A percentile compares a stretch with the other conserved stretches of the same genome.
phyloP scores from a whole-genome alignment of 2,888 invertebrate species.

The Dinocampus coccinellae region DNA sequence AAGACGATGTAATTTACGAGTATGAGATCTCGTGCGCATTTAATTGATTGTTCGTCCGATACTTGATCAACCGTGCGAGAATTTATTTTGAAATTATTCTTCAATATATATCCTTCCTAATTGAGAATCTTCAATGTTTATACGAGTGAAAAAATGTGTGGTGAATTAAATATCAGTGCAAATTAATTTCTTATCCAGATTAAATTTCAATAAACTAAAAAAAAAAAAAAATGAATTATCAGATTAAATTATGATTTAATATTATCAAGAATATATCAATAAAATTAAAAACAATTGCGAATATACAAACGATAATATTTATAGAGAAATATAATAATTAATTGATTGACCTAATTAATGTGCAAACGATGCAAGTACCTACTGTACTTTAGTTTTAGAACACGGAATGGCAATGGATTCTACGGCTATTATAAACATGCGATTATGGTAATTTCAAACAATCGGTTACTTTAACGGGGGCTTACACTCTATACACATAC shows the following conservation, averaged over 20 bases:
- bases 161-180: neutral
- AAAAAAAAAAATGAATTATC: too few relatives aligned
- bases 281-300: too few relatives aligned
- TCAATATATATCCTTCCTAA: neutral
- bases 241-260: too few relatives aligned
- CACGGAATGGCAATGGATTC: neutral
- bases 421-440: neutral
- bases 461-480: conserved; percentile 34
- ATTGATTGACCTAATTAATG: conserved; percentile 19
- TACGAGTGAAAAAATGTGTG: neutral
- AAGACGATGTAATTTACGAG: conserved; percentile 1
- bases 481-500: conserved; percentile 16
- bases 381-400: neutral
- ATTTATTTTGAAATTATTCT: conserved; percentile 1
- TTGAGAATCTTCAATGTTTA: neutral
- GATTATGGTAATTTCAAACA: conserved; percentile 41
- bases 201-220: too few relatives aligned
- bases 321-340: neutral
- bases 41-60: neutral
- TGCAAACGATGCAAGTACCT: neutral
- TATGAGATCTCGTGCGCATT: neutral
- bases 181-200: neutral
- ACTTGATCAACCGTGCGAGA: neutral
- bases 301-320: neutral
- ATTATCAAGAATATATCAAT: too few relatives aligned